A percentile compares a stretch with the other conserved stretches of the same genome.
Evolutionary conservation across 2,797 vertebrate species (phyloP).

Genomic region (Chelon labrosus): DNA sequence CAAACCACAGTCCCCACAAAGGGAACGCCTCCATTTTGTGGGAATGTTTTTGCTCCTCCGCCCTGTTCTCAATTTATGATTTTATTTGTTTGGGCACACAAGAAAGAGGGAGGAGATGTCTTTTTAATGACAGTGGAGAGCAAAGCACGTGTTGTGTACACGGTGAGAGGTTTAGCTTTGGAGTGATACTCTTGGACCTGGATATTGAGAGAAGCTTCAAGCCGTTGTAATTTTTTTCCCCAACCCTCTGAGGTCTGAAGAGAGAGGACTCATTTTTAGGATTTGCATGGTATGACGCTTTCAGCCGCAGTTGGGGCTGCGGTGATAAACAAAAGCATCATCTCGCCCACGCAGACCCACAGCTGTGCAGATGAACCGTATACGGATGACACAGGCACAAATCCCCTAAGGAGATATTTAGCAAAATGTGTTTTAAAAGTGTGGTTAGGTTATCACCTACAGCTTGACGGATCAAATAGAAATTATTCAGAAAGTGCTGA

Average conservation of each 20-base stretch:
- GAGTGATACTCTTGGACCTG: slow-evolving; percentile 55
- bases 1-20: slow-evolving; percentile 66
- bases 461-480: slow-evolving; percentile 11
- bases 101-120: slow-evolving; percentile 59
- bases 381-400: slow-evolving; percentile 41
- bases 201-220: slow-evolving; percentile 46
- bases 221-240: slow-evolving; percentile 15
- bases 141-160: slow-evolving; percentile 67
- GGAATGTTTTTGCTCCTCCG: slow-evolving; percentile 39
- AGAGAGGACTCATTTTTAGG: slow-evolving; percentile 46
- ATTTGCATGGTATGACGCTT: slow-evolving; percentile 54
- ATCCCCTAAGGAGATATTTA: slow-evolving; percentile 33
- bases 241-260: slow-evolving; percentile 34
- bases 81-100: slow-evolving; percentile 70
- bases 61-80: slow-evolving; percentile 65
- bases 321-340: slow-evolving; percentile 65
- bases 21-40: slow-evolving; percentile 61
- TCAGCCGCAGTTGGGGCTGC: slow-evolving; percentile 53
- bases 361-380: slow-evolving; percentile 35
- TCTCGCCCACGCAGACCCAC: slow-evolving; percentile 40
- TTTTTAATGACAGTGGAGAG: slow-evolving; percentile 75
- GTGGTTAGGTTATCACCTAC: slow-evolving; percentile 41
- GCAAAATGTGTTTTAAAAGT: slow-evolving; percentile 45
- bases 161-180: slow-evolving; percentile 47
- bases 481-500: slow-evolving; percentile 28